Evolutionary conservation across 1,140 invertebrate genomes (phyloP), one percentile per base, ranked within the genome.

Genomic region (Parasteatoda tepidariorum): DNA sequence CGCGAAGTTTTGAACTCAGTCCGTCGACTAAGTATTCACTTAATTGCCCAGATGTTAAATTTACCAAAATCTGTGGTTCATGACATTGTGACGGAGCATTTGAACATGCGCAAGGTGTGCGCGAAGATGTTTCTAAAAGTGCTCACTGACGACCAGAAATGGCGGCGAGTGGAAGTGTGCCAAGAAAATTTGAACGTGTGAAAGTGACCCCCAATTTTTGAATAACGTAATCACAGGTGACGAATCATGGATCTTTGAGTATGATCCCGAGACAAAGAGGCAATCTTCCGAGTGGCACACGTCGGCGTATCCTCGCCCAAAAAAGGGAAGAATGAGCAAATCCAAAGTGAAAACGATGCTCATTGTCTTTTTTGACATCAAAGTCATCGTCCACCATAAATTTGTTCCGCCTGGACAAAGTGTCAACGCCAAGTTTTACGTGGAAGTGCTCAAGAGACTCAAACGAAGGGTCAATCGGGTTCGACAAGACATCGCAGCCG

Each of bases 401-500:
- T 73, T 73, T 57, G 54, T 30, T 31, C 68, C 9, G n/a, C 13
- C 68, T 71, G 26, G 68, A 55, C 2, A 71, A 55, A 55, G 2
- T 71, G 11, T 71, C n/a, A 71, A 7, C 6, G 38, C 0, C n/a
- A 0, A 13, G 28, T 54, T 54, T 28, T 54, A 71, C 24, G 11
- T 31, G 26, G 24, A 71, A 71, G 41, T 71, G 54, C 30, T 55
- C 7, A 33, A 33, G 34, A 33, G 13, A 15, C 62, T n/a, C n/a
- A n/a, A n/a, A n/a, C n/a, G n/a, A n/a, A n/a, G n/a, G n/a, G n/a
- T n/a, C n/a, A n/a, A n/a, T n/a, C n/a, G n/a, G n/a, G n/a, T n/a
- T n/a, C n/a, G n/a, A n/a, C n/a, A n/a, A n/a, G n/a, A n/a, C n/a
- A n/a, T n/a, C n/a, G n/a, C n/a, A n/a, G n/a, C n/a, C n/a, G n/a